Percentiles rank a stretch among this genome's conserved stretches.
Conservation (phyloP, 2,888 invertebrate genomes). For the Cenopis cana region DNA sequence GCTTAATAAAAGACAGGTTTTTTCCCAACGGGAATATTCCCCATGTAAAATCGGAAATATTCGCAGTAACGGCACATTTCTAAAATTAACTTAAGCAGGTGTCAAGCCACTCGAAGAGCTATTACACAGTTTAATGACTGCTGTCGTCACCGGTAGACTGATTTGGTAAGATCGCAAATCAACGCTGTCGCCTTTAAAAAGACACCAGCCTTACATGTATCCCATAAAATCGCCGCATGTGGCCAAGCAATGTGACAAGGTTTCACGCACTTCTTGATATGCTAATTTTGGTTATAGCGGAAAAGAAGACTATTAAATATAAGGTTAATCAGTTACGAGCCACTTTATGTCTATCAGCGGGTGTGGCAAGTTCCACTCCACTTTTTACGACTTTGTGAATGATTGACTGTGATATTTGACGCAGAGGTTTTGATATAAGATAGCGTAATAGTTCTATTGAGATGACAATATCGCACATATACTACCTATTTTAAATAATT, state of each 20-base stretch:
- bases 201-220: conserved; percentile 6
- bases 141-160: background rate
- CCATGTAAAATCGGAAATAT: no score
- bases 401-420: conserved; percentile 1
- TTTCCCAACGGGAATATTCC: no score
- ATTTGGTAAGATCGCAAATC: background rate
- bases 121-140: no score
- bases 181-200: background rate
- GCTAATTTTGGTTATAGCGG: conserved; percentile 57
- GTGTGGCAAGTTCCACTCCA: conserved; percentile 31
- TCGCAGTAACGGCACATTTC: no score
- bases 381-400: conserved; percentile 12
- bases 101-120: no score
- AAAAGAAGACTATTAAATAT: conserved; percentile 53
- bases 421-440: background rate
- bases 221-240: conserved; percentile 50
- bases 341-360: conserved; percentile 15
- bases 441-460: no score
- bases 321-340: conserved; percentile 50
- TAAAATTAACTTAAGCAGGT: no score
- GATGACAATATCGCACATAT: no score
- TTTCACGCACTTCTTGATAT: conserved; percentile 49
- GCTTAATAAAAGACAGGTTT: no score
- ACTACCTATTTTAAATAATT: no score
- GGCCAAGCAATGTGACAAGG: conserved; percentile 44